phyloP scores from a whole-genome alignment of 1,140 invertebrate species.

The Penaeus indicus region DNA sequence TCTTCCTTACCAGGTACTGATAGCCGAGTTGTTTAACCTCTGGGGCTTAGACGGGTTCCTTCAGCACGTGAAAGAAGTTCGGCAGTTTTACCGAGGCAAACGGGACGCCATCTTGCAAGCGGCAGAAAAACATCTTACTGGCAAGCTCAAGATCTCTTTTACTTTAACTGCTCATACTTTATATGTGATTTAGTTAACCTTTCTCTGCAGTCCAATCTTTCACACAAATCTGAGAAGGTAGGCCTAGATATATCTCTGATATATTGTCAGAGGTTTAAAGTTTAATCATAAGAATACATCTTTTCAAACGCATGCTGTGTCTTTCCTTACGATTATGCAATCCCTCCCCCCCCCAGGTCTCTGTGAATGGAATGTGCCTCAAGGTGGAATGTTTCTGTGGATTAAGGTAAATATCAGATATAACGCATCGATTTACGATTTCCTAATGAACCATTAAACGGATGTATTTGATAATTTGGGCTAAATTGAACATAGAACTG shows the following conservation, averaged over 20 bases:
- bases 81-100: conserved; percentile 77
- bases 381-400: conserved; percentile 85
- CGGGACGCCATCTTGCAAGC: conserved; percentile 76
- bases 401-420: conserved; percentile 71
- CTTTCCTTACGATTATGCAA: too few species aligned
- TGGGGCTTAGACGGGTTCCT: conserved; percentile 77
- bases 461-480: too few species aligned
- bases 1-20: conserved; percentile 75
- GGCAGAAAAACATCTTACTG: conserved; percentile 76
- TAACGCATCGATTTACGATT: background rate
- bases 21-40: conserved; percentile 75
- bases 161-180: too few species aligned
- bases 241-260: background rate
- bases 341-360: conserved; percentile 70
- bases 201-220: too few species aligned
- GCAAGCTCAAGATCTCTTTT: background rate
- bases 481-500: too few species aligned
- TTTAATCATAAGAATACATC: background rate
- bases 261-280: background rate
- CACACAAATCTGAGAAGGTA: background rate
- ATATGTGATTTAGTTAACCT: too few species aligned
- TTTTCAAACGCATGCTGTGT: too few species aligned
- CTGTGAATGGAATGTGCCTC: conserved; percentile 78
- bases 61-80: conserved; percentile 75
- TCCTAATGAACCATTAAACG: background rate